Conservation (phyloP, 2,888 invertebrate species). For the Aphodius sticticus region DNA sequence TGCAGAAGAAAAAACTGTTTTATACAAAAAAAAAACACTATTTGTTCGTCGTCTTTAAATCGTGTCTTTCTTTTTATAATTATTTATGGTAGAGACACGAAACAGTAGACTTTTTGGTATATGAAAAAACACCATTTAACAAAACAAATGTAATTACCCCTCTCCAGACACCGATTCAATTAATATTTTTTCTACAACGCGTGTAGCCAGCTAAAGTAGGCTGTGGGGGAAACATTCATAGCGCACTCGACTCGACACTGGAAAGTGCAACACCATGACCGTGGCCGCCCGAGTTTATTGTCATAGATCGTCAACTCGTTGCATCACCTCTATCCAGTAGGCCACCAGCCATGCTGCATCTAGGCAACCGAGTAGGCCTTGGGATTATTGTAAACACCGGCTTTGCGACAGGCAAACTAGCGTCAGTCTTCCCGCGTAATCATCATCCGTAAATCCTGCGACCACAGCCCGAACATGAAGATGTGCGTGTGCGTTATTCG, state of each 20-base stretch:
- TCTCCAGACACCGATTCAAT: too few relatives aligned
- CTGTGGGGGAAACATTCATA: too few relatives aligned
- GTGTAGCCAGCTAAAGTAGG: too few relatives aligned
- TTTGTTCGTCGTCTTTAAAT: too few relatives aligned
- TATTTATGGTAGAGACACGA: too few relatives aligned
- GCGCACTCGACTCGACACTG: conserved; percentile 31
- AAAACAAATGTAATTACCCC: too few relatives aligned
- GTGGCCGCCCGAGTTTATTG: conserved; percentile 34
- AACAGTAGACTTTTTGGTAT: too few relatives aligned
- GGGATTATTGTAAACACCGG: conserved; percentile 39
- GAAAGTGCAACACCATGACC: conserved; percentile 39
- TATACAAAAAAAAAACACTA: too few relatives aligned
- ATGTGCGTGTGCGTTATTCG: neutral
- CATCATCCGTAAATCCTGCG: conserved; percentile 44
- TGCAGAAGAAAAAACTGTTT: too few relatives aligned
- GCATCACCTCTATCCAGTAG: conserved; percentile 35
- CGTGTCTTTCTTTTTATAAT: too few relatives aligned
- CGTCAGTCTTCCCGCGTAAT: conserved; percentile 41
- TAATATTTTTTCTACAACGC: too few relatives aligned
- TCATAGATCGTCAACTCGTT: conserved; percentile 34
- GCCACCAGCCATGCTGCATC: neutral
- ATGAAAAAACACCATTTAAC: too few relatives aligned
- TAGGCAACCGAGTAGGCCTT: conserved; percentile 30
- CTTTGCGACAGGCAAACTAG: conserved; percentile 44
- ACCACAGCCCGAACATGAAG: neutral